These are phyloP conservation scores for Carpatolechia fugitivella DNA, from an alignment of 2,888 invertebrate genomes.

Conservation along the genomic window DNA sequence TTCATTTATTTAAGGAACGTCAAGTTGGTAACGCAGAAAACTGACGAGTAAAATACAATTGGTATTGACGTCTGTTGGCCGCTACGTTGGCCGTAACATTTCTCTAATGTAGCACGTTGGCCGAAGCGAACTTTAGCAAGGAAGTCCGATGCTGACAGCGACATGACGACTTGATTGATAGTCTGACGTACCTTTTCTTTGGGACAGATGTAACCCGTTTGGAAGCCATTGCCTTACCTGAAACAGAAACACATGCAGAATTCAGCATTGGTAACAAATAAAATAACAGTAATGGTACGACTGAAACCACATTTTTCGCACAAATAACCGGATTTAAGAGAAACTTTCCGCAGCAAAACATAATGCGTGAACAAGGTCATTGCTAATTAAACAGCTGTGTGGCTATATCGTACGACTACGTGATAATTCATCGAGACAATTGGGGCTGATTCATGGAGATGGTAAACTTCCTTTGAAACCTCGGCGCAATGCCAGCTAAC, in stretches of 20 bases:
- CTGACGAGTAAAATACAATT: conserved; percentile 32
- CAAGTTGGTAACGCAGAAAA: conserved; percentile 36
- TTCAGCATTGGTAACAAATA: background rate
- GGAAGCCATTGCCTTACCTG: conserved; percentile 77
- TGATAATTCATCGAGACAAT: conserved; percentile 20
- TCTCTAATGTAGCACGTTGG: conserved; percentile 42
- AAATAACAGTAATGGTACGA: background rate
- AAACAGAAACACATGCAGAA: conserved; percentile 51
- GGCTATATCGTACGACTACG: conserved; percentile 2
- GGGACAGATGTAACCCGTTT: conserved; percentile 63
- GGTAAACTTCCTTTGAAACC: conserved; percentile 16
- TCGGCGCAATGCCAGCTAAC: conserved; percentile 13
- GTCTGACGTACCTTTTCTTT: conserved; percentile 58
- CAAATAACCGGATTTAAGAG: conserved; percentile 2
- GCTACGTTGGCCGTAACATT: conserved; percentile 28
- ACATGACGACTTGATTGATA: conserved; percentile 46
- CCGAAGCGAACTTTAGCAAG: conserved; percentile 26
- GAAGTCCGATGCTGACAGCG: conserved; percentile 9
- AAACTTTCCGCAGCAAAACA: conserved; percentile 23
- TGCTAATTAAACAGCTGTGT: conserved; percentile 17
- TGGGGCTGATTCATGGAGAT: conserved; percentile 23
- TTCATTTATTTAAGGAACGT: conserved; percentile 48
- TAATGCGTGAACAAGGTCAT: conserved; percentile 20
- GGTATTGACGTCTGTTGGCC: conserved; percentile 31
- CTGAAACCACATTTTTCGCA: background rate